Evolutionary conservation across 2,113 vertebrate species (phyloP).

Genomic region (Lepidothrix coronata): DNA sequence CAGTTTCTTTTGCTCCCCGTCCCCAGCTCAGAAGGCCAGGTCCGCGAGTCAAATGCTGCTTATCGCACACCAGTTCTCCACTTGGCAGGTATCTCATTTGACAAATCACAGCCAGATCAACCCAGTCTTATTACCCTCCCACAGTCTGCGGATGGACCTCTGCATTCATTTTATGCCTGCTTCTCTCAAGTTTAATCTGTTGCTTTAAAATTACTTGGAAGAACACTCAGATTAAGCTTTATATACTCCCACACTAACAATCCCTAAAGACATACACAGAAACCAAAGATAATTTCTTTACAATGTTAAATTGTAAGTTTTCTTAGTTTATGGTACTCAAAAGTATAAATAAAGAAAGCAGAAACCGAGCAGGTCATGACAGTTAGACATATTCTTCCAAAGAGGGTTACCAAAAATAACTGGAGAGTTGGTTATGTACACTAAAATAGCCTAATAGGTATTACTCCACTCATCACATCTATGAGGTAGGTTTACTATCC

Average conservation of each 20-base stretch:
- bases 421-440: background rate
- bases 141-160: background rate
- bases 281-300: background rate
- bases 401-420: background rate
- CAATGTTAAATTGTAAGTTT: background rate
- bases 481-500: background rate
- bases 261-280: background rate
- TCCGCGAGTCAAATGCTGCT: background rate
- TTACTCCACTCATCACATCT: background rate
- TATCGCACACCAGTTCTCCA: background rate
- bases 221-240: background rate
- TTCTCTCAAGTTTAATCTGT: background rate
- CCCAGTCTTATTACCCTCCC: background rate
- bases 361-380: background rate
- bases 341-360: background rate
- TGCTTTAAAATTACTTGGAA: background rate
- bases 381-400: background rate
- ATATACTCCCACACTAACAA: background rate
- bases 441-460: background rate
- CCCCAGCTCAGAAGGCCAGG: accelerated
- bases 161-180: background rate
- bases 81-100: background rate
- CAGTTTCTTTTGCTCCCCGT: background rate
- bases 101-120: background rate
- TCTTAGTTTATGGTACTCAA: background rate